Conservation (phyloP, 30 jellyfish, hydroid and myxozoan genomes). For the Chironex yamaguchii region DNA sequence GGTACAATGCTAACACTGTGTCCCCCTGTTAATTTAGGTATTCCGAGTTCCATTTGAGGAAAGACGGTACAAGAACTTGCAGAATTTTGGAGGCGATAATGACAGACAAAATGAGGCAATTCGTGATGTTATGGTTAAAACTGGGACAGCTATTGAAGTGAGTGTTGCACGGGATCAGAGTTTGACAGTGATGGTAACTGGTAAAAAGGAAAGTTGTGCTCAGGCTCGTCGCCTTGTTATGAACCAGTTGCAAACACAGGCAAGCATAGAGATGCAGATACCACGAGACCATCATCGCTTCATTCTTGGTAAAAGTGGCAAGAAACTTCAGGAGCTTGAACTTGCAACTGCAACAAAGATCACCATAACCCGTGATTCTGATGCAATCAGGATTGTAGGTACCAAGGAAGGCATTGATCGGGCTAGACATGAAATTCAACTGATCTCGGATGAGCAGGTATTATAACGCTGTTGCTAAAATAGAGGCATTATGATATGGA, state of each 20-base stretch:
- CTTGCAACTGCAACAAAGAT: constrained; percentile 83
- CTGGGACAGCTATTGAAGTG: constrained; percentile 90
- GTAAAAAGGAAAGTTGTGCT: constrained; percentile 79
- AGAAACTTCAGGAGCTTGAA: constrained; percentile 83
- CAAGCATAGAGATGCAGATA: constrained; percentile 79
- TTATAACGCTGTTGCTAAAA: no score
- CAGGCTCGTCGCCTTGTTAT: constrained; percentile 80
- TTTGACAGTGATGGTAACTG: constrained; percentile 86
- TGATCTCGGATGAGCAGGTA: constrained; percentile 95
- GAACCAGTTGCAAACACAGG: constrained; percentile 89
- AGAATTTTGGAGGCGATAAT: constrained; percentile 75
- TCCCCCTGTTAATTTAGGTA: no score
- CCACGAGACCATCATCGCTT: constrained; percentile 92
- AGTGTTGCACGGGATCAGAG: constrained; percentile 90
- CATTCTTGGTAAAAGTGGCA: constrained; percentile 93
- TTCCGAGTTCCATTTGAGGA: constrained; percentile 93
- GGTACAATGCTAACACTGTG: no score
- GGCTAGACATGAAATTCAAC: constrained; percentile 89
- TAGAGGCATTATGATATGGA: no score
- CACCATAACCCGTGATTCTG: constrained; percentile 85
- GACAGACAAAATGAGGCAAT: constrained; percentile 83
- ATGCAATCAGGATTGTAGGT: constrained; percentile 81
- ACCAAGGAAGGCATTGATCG: constrained; percentile 93
- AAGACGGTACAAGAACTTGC: constrained; percentile 82
- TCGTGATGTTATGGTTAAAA: constrained; percentile 89